These are phyloP conservation scores for Euplexia lucipara DNA, from an alignment of 2,888 invertebrate species.

Conservation along the genomic window DNA sequence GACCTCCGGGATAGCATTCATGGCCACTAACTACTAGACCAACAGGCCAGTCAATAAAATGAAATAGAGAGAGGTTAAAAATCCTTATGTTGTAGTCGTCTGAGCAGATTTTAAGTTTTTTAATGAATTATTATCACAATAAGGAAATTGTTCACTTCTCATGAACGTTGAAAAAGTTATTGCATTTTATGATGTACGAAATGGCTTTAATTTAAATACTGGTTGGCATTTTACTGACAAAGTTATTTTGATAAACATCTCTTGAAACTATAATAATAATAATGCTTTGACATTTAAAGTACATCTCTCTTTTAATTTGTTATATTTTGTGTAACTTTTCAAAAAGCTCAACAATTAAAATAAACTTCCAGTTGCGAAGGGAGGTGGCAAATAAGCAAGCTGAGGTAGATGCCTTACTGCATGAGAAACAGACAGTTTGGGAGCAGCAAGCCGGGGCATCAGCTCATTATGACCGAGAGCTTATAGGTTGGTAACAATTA, in stretches of 20 bases:
- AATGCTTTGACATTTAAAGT: no score
- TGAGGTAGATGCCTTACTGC: conserved; percentile 83
- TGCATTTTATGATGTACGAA: conserved; percentile 4
- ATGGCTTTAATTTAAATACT: conserved; percentile 1
- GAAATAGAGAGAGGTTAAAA: neutral
- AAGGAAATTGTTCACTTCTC: neutral
- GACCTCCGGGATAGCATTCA: no score
- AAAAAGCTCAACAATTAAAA: neutral
- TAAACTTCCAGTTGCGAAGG: conserved; percentile 78
- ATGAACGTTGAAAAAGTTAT: neutral
- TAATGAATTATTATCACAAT: neutral
- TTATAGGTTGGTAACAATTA: conserved; percentile 67
- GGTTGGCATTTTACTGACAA: neutral
- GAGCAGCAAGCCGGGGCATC: conserved; percentile 85
- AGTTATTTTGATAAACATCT: neutral
- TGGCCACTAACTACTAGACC: no score
- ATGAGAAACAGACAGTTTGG: conserved; percentile 88
- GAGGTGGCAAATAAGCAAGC: conserved; percentile 86
- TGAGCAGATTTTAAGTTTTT: neutral
- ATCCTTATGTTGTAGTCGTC: neutral
- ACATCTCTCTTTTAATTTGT: no score
- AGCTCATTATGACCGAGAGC: conserved; percentile 84
- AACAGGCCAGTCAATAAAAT: no score
- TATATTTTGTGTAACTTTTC: neutral
- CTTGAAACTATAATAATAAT: neutral